These are phyloP conservation scores for Cephus runcator DNA, from an alignment of 2,888 invertebrate species.

Conservation along the genomic window DNA sequence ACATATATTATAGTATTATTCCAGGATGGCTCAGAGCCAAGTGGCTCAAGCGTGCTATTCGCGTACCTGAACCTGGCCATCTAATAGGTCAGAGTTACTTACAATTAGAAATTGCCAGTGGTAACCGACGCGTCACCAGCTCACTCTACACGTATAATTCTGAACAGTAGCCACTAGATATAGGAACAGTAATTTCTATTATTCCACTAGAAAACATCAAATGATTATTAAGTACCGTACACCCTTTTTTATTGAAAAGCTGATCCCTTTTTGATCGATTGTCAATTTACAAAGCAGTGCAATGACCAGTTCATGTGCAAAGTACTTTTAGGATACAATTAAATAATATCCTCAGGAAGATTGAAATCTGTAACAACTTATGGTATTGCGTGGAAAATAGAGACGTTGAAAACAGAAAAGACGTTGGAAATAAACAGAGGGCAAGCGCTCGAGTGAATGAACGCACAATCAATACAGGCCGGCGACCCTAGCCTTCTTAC, in stretches of 20 bases:
- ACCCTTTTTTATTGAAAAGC: background rate
- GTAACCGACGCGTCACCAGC: background rate
- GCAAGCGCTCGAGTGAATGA: background rate
- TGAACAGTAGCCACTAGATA: background rate
- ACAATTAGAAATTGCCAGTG: background rate
- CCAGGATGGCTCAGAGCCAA: background rate
- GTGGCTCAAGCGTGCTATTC: background rate
- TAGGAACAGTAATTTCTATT: background rate
- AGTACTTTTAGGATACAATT: background rate
- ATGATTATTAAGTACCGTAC: background rate
- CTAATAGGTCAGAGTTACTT: background rate
- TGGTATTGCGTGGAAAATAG: background rate
- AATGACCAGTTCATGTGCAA: background rate
- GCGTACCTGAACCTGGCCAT: background rate
- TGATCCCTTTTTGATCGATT: background rate
- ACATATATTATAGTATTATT: background rate
- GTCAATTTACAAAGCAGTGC: background rate
- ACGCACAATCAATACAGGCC: slow-evolving; percentile 4
- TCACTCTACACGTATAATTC: background rate
- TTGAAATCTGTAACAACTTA: background rate
- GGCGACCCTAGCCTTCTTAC: background rate
- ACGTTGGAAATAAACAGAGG: background rate
- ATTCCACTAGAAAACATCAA: too few species aligned
- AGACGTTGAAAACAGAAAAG: background rate
- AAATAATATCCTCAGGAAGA: background rate